Evolutionary conservation across 1,140 invertebrate species (phyloP).

Genomic region (Atta colombica): DNA sequence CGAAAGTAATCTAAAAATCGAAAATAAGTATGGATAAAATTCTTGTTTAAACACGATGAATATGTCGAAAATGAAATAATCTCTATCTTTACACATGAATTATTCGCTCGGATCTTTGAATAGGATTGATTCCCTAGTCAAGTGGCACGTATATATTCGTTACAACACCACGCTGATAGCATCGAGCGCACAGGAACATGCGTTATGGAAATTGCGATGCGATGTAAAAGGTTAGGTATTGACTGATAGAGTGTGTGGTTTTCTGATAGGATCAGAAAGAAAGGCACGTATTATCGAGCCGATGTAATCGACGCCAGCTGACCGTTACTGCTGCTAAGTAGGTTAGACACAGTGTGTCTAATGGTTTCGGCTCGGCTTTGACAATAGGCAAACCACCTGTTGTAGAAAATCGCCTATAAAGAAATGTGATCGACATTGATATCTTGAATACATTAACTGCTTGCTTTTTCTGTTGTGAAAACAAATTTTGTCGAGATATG

Average conservation of each 20-base stretch:
- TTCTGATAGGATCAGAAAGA: constrained; percentile 46
- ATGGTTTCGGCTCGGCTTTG: constrained; percentile 33
- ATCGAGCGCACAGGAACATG: constrained; percentile 28
- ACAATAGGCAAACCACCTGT: constrained; percentile 60
- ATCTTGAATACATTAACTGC: not conserved
- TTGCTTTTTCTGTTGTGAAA: not conserved
- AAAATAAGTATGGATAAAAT: not conserved
- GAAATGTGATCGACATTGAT: constrained; percentile 10
- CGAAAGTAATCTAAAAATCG: not conserved
- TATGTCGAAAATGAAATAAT: not conserved
- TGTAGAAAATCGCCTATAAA: constrained; percentile 1
- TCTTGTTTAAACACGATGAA: not conserved
- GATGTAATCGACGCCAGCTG: constrained; percentile 31
- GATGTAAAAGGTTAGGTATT: constrained; percentile 29
- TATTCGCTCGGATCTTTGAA: constrained; percentile 21
- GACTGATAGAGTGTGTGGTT: constrained; percentile 4
- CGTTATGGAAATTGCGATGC: constrained; percentile 50
- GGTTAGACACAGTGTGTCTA: constrained; percentile 53
- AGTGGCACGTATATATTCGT: constrained; percentile 21
- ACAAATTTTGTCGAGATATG: not conserved
- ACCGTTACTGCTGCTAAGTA: constrained; percentile 45
- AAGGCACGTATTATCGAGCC: constrained; percentile 40
- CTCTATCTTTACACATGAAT: constrained; percentile 6
- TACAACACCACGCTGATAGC: constrained; percentile 24
- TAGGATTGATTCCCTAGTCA: constrained; percentile 45